Percentiles rank a stretch among this genome's conserved stretches.
Conservation (phyloP, 1,140 invertebrate species). For the Drosophila funebris region DNA sequence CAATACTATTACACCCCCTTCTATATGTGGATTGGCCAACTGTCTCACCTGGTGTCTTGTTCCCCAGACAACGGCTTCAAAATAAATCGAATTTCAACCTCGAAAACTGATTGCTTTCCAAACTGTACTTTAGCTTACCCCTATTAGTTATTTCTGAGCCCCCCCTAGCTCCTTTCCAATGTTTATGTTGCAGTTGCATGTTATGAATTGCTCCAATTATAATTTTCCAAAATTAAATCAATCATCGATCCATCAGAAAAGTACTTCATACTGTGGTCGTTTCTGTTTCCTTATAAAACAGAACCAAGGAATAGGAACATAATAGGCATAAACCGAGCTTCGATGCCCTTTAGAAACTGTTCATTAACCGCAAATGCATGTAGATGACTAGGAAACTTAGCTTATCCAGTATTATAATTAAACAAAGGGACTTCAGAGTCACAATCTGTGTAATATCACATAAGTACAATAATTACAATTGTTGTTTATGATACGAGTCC, state of each 20-base stretch:
- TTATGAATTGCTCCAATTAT: not conserved
- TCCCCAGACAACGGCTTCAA: slow-evolving; percentile 4
- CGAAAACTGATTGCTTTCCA: not conserved
- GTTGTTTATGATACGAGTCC: not conserved
- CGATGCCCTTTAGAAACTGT: no score
- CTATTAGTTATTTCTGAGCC: not conserved
- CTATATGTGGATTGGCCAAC: not conserved
- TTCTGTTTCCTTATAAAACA: no score
- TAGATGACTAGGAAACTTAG: no score
- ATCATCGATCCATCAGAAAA: no score
- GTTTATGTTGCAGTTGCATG: not conserved
- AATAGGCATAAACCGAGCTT: no score
- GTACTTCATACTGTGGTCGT: no score
- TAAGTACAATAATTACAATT: not conserved
- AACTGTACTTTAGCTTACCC: not conserved
- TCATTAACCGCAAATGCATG: no score
- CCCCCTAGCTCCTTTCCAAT: not conserved
- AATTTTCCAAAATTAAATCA: not conserved
- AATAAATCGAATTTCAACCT: slow-evolving; percentile 22
- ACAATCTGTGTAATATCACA: no score
- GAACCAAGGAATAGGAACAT: no score
- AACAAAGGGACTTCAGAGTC: no score
- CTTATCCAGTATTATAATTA: no score
- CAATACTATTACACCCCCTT: not conserved
- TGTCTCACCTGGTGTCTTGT: slow-evolving; percentile 10